phyloP scores from a whole-genome alignment of 2,888 invertebrate genomes.

The Epirrita christyi region DNA sequence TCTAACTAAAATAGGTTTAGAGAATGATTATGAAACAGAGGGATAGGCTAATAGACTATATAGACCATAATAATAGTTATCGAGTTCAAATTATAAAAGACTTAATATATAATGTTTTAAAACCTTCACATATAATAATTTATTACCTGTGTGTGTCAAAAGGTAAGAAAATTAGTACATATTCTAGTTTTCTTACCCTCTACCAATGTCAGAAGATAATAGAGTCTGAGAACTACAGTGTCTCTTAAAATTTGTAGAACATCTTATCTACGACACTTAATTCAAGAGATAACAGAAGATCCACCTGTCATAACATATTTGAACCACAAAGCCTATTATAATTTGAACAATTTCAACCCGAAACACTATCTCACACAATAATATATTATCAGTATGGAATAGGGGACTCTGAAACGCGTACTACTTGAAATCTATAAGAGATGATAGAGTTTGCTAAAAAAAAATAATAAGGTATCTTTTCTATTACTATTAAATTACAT shows the following conservation, averaged over 20 bases:
- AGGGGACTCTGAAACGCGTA: neutral
- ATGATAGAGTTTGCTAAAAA: too few relatives aligned
- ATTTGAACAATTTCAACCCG: slow-evolving; percentile 11
- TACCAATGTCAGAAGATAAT: slow-evolving; percentile 1
- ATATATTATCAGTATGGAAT: neutral
- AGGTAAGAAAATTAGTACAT: neutral
- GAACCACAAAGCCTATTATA: slow-evolving; percentile 16
- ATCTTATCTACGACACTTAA: slow-evolving; percentile 15
- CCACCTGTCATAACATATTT: slow-evolving; percentile 18
- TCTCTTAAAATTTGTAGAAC: slow-evolving; percentile 6
- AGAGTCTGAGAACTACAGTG: neutral
- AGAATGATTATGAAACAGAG: too few relatives aligned
- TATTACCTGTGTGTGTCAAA: neutral
- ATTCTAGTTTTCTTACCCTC: neutral
- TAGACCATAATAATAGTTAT: too few relatives aligned
- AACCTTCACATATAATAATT: too few relatives aligned
- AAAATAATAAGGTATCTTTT: too few relatives aligned
- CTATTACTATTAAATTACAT: too few relatives aligned
- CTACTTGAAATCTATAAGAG: neutral
- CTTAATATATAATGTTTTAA: too few relatives aligned
- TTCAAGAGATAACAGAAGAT: slow-evolving; percentile 17
- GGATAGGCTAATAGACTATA: too few relatives aligned
- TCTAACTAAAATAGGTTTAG: too few relatives aligned
- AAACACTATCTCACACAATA: slow-evolving; percentile 5
- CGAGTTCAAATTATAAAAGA: too few relatives aligned